Base-by-base conservation (phyloP, 2,797 vertebrate species). In the Sebastes matsubarae region DNA sequence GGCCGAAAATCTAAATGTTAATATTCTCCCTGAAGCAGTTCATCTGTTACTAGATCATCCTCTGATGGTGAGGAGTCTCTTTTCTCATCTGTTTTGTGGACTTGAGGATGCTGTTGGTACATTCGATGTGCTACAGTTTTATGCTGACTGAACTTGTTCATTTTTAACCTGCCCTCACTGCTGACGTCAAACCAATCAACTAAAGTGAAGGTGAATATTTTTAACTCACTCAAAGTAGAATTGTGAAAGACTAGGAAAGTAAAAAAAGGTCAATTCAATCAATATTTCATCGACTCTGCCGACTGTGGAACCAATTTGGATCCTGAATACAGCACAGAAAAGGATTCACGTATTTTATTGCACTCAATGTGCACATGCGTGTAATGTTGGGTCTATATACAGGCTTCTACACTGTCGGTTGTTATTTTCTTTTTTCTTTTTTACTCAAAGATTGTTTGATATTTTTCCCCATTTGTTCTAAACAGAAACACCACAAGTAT, bases 401-500 rank as follows among this genome's bases (percentile, higher is more conserved):
- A 36, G 34, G 59, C 30, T 24, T 79, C 14, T 52, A 64, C 4
- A 32, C n/a, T 55, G 30, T 67, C 57, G 55, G 76, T 32, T 81
- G 27, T 34, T 64, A 10, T 67, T 79, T 81, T 87, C 34, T 55
- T 13, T 24, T 73, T 5, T 18, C n/a, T 42, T 46, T 75, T 65
- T 69, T 80, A 57, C 80, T 87, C 67, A 85, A 63, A 79, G 60
- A 77, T 84, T 77, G n/a, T 50, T 50, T 50, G 61, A 75, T 73
- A 22, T 79, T 80, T 69, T 46, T 20, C 2, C 2, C 67, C 22
- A 22, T 68, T 68, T 67, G 11, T 71, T 80, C 68, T 27, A 59
- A 85, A 79, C 85, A 87, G 32, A 86, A 72, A 79, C 24, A 65
- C 75, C 68, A 76, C 72, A 86, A 70, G 58, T 77, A 84, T 86